phyloP scores from a whole-genome alignment of 30 jellyfish, hydroid and myxozoan species.

The Pseudorhiza aurosa region DNA sequence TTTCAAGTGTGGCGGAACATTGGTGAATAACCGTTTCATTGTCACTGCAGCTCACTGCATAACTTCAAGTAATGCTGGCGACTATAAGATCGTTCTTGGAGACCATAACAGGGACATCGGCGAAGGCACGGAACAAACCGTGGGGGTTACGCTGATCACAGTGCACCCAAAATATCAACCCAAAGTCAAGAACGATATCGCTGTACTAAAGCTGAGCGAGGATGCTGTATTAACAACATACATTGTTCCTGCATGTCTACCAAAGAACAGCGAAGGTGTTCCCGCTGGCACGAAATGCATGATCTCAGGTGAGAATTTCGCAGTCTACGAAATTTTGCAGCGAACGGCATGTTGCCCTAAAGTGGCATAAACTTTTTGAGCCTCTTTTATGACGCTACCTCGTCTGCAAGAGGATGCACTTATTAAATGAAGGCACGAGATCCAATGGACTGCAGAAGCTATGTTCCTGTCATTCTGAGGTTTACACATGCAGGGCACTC shows the following conservation, averaged over 20 bases:
- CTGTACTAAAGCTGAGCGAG: conserved; percentile 50
- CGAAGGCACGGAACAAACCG: conserved; percentile 78
- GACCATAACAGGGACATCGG: conserved; percentile 56
- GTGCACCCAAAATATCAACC: conserved; percentile 58
- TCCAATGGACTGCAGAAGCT: too few species aligned
- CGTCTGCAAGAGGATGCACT: too few species aligned
- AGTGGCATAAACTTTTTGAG: too few species aligned
- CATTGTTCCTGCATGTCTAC: conserved; percentile 82
- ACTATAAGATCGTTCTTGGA: conserved; percentile 68
- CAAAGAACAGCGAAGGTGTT: conserved; percentile 30
- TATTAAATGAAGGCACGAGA: too few species aligned
- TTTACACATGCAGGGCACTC: too few species aligned
- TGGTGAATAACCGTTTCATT: conserved; percentile 58
- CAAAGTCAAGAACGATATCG: conserved; percentile 51
- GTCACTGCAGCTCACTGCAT: conserved; percentile 94
- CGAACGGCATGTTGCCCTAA: too few species aligned
- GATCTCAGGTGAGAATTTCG: conserved; percentile 64
- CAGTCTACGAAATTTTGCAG: too few species aligned
- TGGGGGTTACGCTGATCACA: conserved; percentile 33
- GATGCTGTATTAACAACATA: conserved; percentile 53
- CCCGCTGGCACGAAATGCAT: conserved; percentile 75
- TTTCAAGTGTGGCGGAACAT: conserved; percentile 87
- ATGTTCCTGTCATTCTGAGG: too few species aligned
- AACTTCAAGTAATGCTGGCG: not conserved
- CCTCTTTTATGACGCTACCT: too few species aligned